Base-by-base conservation (phyloP, 2,797 vertebrate species). In the Fratercula arctica region DNA sequence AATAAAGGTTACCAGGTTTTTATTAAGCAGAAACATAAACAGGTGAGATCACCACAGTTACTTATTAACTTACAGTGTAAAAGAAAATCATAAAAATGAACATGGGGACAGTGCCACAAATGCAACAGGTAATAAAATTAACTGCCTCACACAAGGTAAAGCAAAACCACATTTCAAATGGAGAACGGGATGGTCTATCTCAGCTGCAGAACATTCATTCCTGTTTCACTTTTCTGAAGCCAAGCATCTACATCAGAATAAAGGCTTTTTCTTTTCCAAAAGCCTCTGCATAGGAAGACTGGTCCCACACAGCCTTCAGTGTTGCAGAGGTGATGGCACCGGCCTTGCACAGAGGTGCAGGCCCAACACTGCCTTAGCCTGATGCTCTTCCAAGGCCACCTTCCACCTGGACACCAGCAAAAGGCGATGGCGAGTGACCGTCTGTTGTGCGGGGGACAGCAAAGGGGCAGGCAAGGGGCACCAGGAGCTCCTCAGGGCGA, bases 41-140 rank as follows among this genome's bases (percentile, higher is more conserved):
- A 5, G 46, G 51, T 79, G 74, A 81, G 66, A 72, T 90, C 90
- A 92, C 45, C 72, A n/a, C 39, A 39, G 87, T 93, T 91, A 96
- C 72, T 93, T 35, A 94, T 94, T 96, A 96, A 96, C 92, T 56
- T 43, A 28, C 3, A 25, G 16, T 0, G 1, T 41, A 67, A 76
- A 69, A 33, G 76, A 57, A 73, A 84, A 59, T 9, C 45, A 51
- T 41, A 78, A 61, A 93, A 87, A 43, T 2, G 1, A 81, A 35
- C 28, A 48, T 3, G 24, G 69, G 24, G 63, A 24, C 48, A 41
- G 26, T 26, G 33, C 39, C 48, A 75, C 43, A 83, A 20, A 61
- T 2, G 4, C 59, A 85, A 35, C 21, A 45, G 33, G 43, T 43
- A 63, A 74, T 70, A 53, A 91, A 93, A 83, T 16, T 5, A 80